These are phyloP conservation scores for Molorchus minor DNA, from an alignment of 2,888 invertebrate species.

Conservation along the genomic window DNA sequence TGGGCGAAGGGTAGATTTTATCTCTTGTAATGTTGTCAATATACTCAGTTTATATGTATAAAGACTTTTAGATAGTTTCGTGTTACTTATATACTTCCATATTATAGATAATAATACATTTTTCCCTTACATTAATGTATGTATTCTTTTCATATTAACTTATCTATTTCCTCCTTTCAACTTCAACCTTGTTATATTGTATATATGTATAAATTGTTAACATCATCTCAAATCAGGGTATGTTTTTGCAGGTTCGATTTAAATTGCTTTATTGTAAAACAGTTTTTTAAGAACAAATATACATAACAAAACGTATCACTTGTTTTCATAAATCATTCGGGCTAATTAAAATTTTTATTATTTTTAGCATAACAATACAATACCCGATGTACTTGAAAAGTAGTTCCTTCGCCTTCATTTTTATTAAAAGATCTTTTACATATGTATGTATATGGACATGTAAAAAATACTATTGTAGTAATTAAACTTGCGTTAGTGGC, in stretches of 20 bases:
- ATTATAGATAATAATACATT: neutral
- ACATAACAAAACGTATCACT: neutral
- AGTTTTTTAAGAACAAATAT: neutral
- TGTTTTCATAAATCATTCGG: neutral
- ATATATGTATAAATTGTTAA: neutral
- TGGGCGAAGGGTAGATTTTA: too few species aligned
- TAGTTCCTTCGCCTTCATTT: neutral
- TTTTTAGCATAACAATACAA: neutral
- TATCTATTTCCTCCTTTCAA: conserved; percentile 13
- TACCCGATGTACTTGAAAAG: neutral
- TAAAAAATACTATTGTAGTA: neutral
- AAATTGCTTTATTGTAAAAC: neutral
- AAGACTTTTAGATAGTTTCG: too few species aligned
- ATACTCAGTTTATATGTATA: too few species aligned
- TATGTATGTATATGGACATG: too few species aligned
- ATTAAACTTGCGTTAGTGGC: neutral
- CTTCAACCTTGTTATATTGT: conserved; percentile 6
- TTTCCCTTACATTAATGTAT: neutral
- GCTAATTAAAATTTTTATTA: neutral
- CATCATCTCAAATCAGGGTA: conserved; percentile 1
- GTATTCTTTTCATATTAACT: neutral
- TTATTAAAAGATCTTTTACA: neutral
- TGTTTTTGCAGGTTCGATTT: neutral
- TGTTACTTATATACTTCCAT: too few species aligned
- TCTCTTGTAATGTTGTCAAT: too few species aligned